A percentile compares a stretch with the other conserved stretches of the same genome.
These are phyloP conservation scores for Prosopocoilus inquinatus DNA, from an alignment of 2,888 invertebrate species.

Conservation along the genomic window DNA sequence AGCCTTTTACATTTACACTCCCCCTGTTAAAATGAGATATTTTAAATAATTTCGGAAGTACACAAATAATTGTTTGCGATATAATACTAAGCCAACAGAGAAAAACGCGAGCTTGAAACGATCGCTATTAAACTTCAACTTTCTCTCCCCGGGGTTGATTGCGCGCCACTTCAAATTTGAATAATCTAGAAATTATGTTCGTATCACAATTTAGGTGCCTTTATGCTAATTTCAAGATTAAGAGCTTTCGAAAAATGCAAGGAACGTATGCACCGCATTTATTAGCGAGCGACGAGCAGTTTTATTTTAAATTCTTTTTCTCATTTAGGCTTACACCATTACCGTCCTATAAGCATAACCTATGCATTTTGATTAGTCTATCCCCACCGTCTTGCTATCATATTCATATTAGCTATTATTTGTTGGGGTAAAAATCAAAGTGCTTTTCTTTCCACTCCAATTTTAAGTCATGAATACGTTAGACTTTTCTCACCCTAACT, in stretches of 20 bases:
- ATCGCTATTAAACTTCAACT: too few species aligned
- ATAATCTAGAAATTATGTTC: too few species aligned
- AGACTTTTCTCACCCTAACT: conserved; percentile 9
- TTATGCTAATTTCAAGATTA: conserved; percentile 3
- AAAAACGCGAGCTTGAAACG: background rate
- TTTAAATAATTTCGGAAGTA: conserved; percentile 8
- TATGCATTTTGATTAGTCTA: conserved; percentile 50
- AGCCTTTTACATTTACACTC: conserved; percentile 15
- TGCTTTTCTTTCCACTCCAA: conserved; percentile 39
- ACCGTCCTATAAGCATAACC: conserved; percentile 35
- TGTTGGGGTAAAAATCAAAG: conserved; percentile 51
- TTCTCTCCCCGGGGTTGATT: too few species aligned
- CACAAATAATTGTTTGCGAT: background rate
- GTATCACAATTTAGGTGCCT: too few species aligned
- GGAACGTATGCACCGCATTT: background rate
- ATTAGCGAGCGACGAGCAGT: background rate
- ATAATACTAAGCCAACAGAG: background rate
- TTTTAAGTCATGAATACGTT: conserved; percentile 45
- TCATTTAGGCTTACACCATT: background rate
- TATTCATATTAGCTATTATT: conserved; percentile 47
- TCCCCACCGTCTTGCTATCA: conserved; percentile 46
- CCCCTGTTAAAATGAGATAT: conserved; percentile 9
- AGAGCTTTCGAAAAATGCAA: background rate
- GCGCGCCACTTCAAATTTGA: too few species aligned
- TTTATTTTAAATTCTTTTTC: conserved; percentile 2